Conservation (phyloP, 2,113 vertebrate species). For the Lipophrys pholis region DNA sequence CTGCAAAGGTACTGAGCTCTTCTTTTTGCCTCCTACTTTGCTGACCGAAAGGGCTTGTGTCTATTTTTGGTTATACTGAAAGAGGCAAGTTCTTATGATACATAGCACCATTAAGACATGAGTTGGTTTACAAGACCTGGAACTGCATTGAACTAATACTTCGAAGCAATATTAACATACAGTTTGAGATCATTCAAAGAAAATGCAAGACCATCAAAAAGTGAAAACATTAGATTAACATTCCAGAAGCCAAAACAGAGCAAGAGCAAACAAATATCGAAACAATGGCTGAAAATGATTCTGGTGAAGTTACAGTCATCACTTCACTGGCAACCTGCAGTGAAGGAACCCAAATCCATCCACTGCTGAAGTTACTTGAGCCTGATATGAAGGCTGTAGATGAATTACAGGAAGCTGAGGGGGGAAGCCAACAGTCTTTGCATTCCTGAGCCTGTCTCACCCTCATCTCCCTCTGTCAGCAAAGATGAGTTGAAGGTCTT, state of each 20-base stretch:
- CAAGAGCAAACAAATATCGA: no score
- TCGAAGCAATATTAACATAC: no score
- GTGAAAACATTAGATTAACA: no score
- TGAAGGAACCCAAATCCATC: not conserved
- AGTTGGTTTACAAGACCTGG: no score
- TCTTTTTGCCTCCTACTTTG: not conserved
- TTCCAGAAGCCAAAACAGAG: no score
- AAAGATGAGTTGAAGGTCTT: slow-evolving; percentile 66
- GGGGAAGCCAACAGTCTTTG: slow-evolving; percentile 22
- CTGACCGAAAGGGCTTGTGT: not conserved
- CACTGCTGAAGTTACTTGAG: not conserved
- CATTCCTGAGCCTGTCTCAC: slow-evolving; percentile 51
- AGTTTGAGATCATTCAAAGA: no score
- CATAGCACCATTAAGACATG: no score
- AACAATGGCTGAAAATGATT: no score
- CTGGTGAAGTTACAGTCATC: no score
- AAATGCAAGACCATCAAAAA: no score
- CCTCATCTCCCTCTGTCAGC: slow-evolving; percentile 66
- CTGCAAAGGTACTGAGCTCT: slow-evolving; percentile 90
- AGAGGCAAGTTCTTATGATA: no score
- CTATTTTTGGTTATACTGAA: not conserved
- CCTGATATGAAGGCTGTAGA: slow-evolving; percentile 22
- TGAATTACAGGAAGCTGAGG: slow-evolving; percentile 46
- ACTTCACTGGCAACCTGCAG: not conserved
- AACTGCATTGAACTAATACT: no score